Percentiles rank a stretch among this genome's conserved stretches.
Conservation (phyloP, 2,113 vertebrate species). For the Hypanus sabinus region DNA sequence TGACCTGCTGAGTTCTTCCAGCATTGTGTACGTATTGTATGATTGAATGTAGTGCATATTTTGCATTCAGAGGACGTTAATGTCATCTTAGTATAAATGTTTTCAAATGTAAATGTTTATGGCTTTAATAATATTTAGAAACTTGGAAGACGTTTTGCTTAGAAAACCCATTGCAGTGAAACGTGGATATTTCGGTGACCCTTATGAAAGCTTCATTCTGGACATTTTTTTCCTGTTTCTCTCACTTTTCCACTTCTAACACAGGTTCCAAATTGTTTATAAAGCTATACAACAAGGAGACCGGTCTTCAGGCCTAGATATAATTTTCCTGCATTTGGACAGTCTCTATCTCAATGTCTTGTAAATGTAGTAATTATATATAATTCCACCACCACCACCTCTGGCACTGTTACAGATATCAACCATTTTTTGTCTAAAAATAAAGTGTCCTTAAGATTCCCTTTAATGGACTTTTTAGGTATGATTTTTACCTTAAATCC, state of each 20-base stretch:
- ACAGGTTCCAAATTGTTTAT: too few relatives aligned
- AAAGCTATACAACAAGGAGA: too few relatives aligned
- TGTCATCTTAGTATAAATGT: not conserved
- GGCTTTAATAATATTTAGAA: not conserved
- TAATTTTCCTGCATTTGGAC: too few relatives aligned
- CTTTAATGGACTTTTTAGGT: too few relatives aligned
- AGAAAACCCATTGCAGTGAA: not conserved
- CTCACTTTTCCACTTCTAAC: too few relatives aligned
- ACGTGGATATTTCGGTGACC: not conserved
- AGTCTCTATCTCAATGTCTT: not conserved
- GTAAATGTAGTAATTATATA: not conserved
- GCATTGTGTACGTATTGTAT: too few relatives aligned
- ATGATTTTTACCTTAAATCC: too few relatives aligned
- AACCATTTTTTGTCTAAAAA: not conserved
- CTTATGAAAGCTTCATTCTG: not conserved
- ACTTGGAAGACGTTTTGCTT: not conserved
- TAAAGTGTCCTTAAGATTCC: not conserved
- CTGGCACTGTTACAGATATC: not conserved
- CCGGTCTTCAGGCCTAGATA: too few relatives aligned
- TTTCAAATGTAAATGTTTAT: not conserved
- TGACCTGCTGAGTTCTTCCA: too few relatives aligned
- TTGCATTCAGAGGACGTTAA: too few relatives aligned
- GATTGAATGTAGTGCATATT: not conserved
- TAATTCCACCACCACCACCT: not conserved
- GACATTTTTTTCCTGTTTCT: not conserved